Base-by-base conservation (phyloP, 2,797 vertebrate genomes). In the Poecilia picta region DNA sequence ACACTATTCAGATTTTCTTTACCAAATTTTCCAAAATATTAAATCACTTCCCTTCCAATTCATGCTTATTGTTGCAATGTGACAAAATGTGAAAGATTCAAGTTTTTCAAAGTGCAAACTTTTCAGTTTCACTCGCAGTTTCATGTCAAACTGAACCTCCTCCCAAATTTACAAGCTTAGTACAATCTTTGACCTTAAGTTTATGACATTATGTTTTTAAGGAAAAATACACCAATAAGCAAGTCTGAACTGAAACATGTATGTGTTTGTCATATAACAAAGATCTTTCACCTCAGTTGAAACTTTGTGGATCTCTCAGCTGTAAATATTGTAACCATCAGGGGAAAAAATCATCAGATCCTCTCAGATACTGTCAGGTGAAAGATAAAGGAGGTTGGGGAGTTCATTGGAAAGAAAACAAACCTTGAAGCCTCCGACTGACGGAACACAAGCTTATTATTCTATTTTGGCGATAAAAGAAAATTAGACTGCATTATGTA, bases 291-390 rank as follows among this genome's bases (percentile, higher is more conserved):
- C 39, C 66, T 43, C 5, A 70, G 11, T 3, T 43, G 23, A 43
- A 70, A 43, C 39, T 41, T 43, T 43, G 41, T 12, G 11, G 33
- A 6, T 68, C 66, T 64, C 15, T 64, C 16, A 36, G 31, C 59
- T 64, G 10, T 57, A 57, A 57, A 25, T 68, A 23, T 68, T 41
- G 11, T 70, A 43, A 70, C 66, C 39, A 43, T 2, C 1, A 10
- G 39, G 39, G 25, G 23, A 39, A 28, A 81, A 71, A 84, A 85
- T 49, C 43, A 53, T 80, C 47, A 47, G 49, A 59, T 41, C 84
- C n/a, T 74, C 41, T 78, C 59, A 28, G 39, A 80, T 59, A 45
- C 53, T 43, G 18, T 31, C 45, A 80, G 62, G 33, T 66, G 10
- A 36, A 16, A 36, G 33, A 39, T 46, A 74, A 7, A 25, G 15